A percentile compares a stretch with the other conserved stretches of the same genome.
phyloP scores from a whole-genome alignment of 2,888 invertebrate species.

The Unio delphinus region DNA sequence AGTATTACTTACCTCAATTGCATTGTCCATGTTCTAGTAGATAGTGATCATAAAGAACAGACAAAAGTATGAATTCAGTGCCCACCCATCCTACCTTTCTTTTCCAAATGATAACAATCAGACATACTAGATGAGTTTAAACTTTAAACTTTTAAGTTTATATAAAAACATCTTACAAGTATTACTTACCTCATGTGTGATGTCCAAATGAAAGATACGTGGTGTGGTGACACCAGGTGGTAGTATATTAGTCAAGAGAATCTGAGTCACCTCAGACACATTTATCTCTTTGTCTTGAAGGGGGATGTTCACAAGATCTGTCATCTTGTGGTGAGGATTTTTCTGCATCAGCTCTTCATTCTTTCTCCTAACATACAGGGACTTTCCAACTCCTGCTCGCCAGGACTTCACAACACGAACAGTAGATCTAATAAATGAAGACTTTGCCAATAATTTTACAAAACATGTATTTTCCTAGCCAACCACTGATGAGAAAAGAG shows the following conservation, averaged over 20 bases:
- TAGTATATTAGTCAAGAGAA: conserved; percentile 29
- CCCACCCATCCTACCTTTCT: too few species aligned
- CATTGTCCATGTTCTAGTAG: too few species aligned
- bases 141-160: too few species aligned
- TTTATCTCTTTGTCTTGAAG: conserved; percentile 41
- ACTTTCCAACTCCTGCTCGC: conserved; percentile 59
- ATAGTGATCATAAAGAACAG: too few species aligned
- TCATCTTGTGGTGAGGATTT: background rate
- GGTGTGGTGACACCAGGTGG: conserved; percentile 24
- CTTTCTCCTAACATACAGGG: conserved; percentile 42
- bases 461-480: too few species aligned
- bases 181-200: conserved; percentile 48
- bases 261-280: conserved; percentile 27
- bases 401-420: conserved; percentile 54
- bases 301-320: conserved; percentile 29
- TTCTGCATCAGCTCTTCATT: conserved; percentile 25
- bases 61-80: too few species aligned
- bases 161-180: too few species aligned
- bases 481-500: too few species aligned
- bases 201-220: conserved; percentile 54
- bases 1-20: too few species aligned
- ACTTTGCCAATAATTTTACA: too few species aligned
- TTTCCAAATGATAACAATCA: too few species aligned
- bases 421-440: conserved; percentile 30
- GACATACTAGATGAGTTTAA: too few species aligned